Percentiles rank a stretch among this genome's conserved stretches.
These are phyloP conservation scores for Naso thynnoides DNA, from an alignment of 2,797 vertebrate species.

Conservation along the genomic window DNA sequence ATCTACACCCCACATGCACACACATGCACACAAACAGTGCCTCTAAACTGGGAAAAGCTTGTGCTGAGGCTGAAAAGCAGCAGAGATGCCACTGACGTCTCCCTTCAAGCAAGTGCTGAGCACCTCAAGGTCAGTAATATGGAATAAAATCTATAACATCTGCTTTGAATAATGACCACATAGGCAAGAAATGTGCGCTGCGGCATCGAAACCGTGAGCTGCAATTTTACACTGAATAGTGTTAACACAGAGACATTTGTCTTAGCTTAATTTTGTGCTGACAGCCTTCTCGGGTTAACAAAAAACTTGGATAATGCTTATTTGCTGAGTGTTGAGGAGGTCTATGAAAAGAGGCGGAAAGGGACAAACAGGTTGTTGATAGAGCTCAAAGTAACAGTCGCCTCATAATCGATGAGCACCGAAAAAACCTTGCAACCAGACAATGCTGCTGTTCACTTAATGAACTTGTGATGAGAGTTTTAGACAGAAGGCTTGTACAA, in stretches of 20 bases:
- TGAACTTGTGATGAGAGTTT: conserved; percentile 73
- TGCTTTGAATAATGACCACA: conserved; percentile 85
- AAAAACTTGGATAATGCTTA: conserved; percentile 35
- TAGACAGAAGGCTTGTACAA: conserved; percentile 51
- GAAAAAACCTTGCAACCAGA: conserved; percentile 44
- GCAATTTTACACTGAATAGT: conserved; percentile 68
- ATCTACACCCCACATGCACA: conserved; percentile 40
- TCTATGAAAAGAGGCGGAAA: conserved; percentile 30
- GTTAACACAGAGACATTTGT: conserved; percentile 71
- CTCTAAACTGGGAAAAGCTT: conserved; percentile 44
- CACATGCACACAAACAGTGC: conserved; percentile 10
- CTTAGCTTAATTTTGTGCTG: conserved; percentile 71
- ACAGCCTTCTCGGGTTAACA: conserved; percentile 63
- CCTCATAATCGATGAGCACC: conserved; percentile 45
- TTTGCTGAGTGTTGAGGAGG: conserved; percentile 49
- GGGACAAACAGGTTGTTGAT: conserved; percentile 71
- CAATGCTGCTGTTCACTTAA: conserved; percentile 45
- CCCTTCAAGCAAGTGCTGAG: conserved; percentile 74
- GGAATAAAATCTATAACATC: conserved; percentile 82
- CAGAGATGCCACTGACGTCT: conserved; percentile 78
- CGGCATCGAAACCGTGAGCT: conserved; percentile 69
- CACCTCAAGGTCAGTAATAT: conserved; percentile 82
- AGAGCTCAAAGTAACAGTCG: conserved; percentile 56
- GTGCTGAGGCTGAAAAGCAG: conserved; percentile 59
- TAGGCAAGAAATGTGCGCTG: conserved; percentile 78